Evolutionary conservation across 1,140 invertebrate genomes (phyloP), one percentile per base, ranked within the genome.

Genomic region (Zaprionus ornatus): DNA sequence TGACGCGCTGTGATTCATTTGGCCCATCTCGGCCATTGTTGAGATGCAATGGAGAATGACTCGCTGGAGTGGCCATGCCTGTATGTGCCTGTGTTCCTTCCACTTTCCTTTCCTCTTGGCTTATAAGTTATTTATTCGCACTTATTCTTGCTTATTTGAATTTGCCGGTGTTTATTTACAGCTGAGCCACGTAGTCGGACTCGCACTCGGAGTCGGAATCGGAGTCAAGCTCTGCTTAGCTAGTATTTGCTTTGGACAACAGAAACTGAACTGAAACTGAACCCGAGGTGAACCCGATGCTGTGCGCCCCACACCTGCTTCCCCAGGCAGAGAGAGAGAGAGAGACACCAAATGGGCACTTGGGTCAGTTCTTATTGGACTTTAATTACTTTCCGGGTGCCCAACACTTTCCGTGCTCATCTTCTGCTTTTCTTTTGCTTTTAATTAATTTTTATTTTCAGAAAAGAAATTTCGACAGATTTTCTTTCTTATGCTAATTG

Each of bases 111-210:
- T 13, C 21, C 52, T 74, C 42, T 67, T 67, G 56, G 63, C 74
- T 77, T 77, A 69, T 77, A 73, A 87, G 77, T 87, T 87, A 88
- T 87, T 87, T 87, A 88, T 87, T 83, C 71, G 74, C 73, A 83
- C 84, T 88, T 83, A 88, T 88, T 88, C 81, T 81, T 82, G 63
- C 81, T 79, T 90, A 90, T 90, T 90, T 90, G 85, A 90, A 85
- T 90, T 85, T 54, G 73, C 63, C 67, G 45, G 79, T 90, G 81
- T 90, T 90, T 90, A 79, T 85, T 90, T 90, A 90, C 85, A 90
- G 69, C 75, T 82, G 85, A 74, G 81, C 75, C 76, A 80, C 88
- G 77, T 23, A 50, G 19, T 10, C 54, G 29, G 48, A 42, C 52
- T 66, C 62, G 79, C n/a, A n/a, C n/a, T n/a, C 88, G 77, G 13